Evolutionary conservation across 2,888 invertebrate genomes (phyloP).

Genomic region (Emesis furor): DNA sequence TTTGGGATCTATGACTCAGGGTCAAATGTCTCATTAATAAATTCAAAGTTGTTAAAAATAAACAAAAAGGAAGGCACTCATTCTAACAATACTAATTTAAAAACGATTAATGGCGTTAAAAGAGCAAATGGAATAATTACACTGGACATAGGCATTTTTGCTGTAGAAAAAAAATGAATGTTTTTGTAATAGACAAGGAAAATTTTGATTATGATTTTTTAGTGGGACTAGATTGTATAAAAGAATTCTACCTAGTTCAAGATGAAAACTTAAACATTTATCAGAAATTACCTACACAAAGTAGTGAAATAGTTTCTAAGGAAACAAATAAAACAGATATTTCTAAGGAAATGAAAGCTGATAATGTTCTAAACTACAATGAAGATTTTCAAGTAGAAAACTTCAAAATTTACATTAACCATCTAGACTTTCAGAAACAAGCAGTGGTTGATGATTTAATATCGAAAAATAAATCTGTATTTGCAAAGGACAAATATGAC

Average conservation of each 20-base stretch:
- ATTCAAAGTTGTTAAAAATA: constrained; percentile 59
- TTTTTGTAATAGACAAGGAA: constrained; percentile 67
- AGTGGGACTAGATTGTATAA: constrained; percentile 71
- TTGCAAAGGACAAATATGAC: constrained; percentile 60
- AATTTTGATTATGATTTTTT: constrained; percentile 75
- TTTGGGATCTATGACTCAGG: constrained; percentile 75
- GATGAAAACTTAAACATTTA: constrained; percentile 64
- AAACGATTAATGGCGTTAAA: constrained; percentile 63
- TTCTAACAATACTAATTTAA: constrained; percentile 42
- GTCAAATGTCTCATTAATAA: constrained; percentile 75
- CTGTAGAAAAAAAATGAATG: constrained; percentile 63
- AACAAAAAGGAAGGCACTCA: constrained; percentile 17
- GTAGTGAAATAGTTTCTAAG: background rate
- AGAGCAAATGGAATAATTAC: constrained; percentile 52
- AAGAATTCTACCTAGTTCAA: constrained; percentile 70
- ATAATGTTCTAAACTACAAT: constrained; percentile 56
- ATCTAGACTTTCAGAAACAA: constrained; percentile 57
- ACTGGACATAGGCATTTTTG: constrained; percentile 62
- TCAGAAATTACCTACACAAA: no score
- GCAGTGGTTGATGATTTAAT: constrained; percentile 53
- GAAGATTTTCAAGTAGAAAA: constrained; percentile 52
- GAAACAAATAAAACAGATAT: background rate
- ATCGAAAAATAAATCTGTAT: constrained; percentile 48
- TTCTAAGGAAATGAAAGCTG: background rate
- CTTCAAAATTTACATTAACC: constrained; percentile 48